Base-by-base conservation (phyloP, 2,797 vertebrate genomes). In the Megalops cyprinoides region DNA sequence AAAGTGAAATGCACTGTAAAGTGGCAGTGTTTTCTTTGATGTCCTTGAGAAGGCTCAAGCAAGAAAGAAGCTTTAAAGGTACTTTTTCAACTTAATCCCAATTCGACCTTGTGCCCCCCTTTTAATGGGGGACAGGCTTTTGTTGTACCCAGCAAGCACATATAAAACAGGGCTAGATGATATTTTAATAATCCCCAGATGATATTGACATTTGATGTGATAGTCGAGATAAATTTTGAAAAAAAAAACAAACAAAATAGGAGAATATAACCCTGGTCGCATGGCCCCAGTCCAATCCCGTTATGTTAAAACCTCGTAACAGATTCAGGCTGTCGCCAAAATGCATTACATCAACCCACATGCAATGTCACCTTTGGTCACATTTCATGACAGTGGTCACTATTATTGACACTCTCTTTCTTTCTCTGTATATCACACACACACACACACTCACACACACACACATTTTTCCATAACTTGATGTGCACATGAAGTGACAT, bases 261-360 rank as follows among this genome's bases (percentile, higher is more conserved):
- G n/a, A n/a, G n/a, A n/a, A n/a, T n/a, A n/a, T n/a, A n/a, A 56
- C 42, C 69, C 71, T 23, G 42, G 62, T 55, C 82, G n/a, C 20
- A 37, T 44, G 79, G 60, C 28, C n/a, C 55, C 62, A n/a, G 42
- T 65, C 67, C 82, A 84, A 87, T 85, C 83, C 79, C 46, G 76
- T 85, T 85, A 82, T 76, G 48, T 55, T 83, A 82, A 84, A 82
- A 82, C 73, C 55, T 81, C 80, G 23, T 80, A 80, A 85, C 78
- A 79, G 82, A 78, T 79, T 82, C 76, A 55, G 77, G 74, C 69
- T 81, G 79, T 81, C 81, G 80, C 78, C 80, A 80, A 76, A 84
- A 80, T 82, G 79, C 79, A 82, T 84, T 79, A 84, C 74, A 75
- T 49, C 28, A 44, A 69, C 82, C 79, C 75, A 78, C 74, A 82